These are phyloP conservation scores for Cristatella mucedo DNA, from an alignment of 2,888 invertebrate genomes.

Conservation along the genomic window DNA sequence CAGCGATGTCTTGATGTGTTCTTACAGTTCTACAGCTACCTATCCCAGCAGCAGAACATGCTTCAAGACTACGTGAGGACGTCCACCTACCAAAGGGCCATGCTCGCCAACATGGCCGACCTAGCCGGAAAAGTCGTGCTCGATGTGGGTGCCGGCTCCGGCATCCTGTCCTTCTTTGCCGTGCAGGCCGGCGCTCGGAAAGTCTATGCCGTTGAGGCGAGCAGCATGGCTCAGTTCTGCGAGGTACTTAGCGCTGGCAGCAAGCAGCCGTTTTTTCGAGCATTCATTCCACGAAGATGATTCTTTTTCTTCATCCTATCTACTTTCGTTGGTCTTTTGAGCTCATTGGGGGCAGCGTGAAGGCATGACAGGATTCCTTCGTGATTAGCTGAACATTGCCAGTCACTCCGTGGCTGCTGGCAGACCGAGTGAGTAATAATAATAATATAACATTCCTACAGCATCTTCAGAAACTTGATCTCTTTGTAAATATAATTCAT, in stretches of 20 bases:
- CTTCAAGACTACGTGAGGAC: constrained; percentile 98
- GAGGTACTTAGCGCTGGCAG: too few relatives aligned
- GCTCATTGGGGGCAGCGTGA: too few relatives aligned
- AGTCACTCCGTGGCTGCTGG: too few relatives aligned
- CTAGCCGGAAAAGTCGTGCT: constrained; percentile 67
- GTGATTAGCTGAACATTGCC: too few relatives aligned
- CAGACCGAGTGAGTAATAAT: too few relatives aligned
- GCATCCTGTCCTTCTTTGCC: constrained; percentile 94
- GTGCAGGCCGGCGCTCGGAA: constrained; percentile 87
- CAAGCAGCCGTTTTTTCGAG: neutral
- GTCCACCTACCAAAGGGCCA: constrained; percentile 92
- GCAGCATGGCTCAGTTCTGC: constrained; percentile 83
- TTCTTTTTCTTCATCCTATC: too few relatives aligned
- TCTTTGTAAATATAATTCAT: too few relatives aligned
- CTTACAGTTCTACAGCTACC: constrained; percentile 81
- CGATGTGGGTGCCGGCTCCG: constrained; percentile 96
- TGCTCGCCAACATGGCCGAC: constrained; percentile 76
- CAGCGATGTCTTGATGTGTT: neutral
- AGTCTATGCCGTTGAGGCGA: constrained; percentile 98
- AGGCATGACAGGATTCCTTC: too few relatives aligned
- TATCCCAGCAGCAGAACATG: constrained; percentile 99
- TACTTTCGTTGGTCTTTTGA: too few relatives aligned
- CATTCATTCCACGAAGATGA: neutral
- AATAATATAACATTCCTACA: too few relatives aligned
- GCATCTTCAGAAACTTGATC: too few relatives aligned